Evolutionary conservation across 2,888 invertebrate genomes (phyloP).

Genomic region (Spilosoma lubricipeda): DNA sequence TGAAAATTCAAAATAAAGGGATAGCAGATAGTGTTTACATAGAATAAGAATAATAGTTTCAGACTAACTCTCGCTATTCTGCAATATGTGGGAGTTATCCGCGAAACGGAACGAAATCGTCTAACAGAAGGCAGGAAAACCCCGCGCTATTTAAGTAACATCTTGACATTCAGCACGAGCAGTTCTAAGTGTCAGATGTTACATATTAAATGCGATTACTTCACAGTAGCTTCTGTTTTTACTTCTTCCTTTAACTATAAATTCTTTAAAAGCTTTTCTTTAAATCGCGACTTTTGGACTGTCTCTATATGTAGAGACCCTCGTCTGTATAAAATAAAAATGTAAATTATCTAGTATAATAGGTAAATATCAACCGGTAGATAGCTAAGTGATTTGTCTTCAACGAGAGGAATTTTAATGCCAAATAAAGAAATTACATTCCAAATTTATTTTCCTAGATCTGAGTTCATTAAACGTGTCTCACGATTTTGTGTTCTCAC

Average conservation of each 20-base stretch:
- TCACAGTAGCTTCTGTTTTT: too few species aligned
- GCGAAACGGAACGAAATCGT: not conserved
- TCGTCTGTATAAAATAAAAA: conserved; percentile 16
- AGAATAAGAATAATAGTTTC: not conserved
- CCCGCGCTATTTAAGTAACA: not conserved
- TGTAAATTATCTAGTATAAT: conserved; percentile 32
- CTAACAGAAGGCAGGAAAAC: not conserved
- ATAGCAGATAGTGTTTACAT: not conserved
- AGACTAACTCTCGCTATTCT: too few species aligned
- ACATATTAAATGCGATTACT: too few species aligned
- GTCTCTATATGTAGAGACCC: not conserved
- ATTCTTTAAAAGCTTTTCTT: not conserved
- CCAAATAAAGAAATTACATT: conserved; percentile 46
- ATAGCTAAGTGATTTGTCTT: conserved; percentile 34
- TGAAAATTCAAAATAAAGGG: too few species aligned
- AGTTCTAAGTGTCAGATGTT: too few species aligned
- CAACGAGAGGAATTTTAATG: conserved; percentile 43
- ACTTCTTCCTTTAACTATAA: too few species aligned
- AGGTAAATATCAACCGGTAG: conserved; percentile 33
- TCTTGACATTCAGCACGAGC: not conserved
- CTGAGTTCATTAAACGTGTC: conserved; percentile 12
- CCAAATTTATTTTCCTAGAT: conserved; percentile 44
- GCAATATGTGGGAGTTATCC: not conserved
- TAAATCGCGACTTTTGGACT: not conserved
- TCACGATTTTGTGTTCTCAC: not conserved